A percentile compares a stretch with the other conserved stretches of the same genome.
phyloP scores from a whole-genome alignment of 1,140 invertebrate species.

The Calliphora vicina region DNA sequence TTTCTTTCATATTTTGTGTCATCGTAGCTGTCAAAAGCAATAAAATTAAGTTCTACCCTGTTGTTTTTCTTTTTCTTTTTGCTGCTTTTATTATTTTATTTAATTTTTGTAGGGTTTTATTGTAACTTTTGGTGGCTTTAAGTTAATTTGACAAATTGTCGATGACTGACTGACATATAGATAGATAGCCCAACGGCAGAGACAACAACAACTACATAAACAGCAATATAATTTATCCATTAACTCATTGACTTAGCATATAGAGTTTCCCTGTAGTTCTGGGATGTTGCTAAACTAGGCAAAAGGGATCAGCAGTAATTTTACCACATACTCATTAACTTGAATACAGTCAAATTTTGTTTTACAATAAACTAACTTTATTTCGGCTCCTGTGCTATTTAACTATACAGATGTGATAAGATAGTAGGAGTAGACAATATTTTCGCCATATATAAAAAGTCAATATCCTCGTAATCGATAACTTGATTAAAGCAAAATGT shows the following conservation, averaged over 20 bases:
- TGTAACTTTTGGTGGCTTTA: slow-evolving; percentile 13
- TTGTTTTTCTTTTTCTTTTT: background rate
- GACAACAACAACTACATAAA: background rate
- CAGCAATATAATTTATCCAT: background rate
- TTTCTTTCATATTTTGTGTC: background rate
- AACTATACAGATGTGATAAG: too few relatives aligned
- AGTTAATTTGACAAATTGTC: slow-evolving; percentile 14
- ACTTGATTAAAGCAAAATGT: too few relatives aligned
- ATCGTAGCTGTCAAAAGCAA: background rate
- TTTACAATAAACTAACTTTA: too few relatives aligned
- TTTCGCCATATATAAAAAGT: too few relatives aligned
- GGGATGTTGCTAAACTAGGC: too few relatives aligned
- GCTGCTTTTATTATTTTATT: background rate
- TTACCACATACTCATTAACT: too few relatives aligned
- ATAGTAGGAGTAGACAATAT: too few relatives aligned
- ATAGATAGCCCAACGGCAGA: background rate
- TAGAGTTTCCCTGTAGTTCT: background rate
- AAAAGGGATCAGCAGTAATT: too few relatives aligned
- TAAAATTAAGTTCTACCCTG: background rate
- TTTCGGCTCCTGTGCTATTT: too few relatives aligned
- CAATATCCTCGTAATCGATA: too few relatives aligned
- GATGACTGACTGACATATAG: background rate
- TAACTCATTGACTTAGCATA: background rate
- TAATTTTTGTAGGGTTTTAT: background rate
- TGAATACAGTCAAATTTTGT: too few relatives aligned